These are phyloP conservation scores for Pedionomus torquatus DNA, from an alignment of 2,113 vertebrate species.

Conservation along the genomic window DNA sequence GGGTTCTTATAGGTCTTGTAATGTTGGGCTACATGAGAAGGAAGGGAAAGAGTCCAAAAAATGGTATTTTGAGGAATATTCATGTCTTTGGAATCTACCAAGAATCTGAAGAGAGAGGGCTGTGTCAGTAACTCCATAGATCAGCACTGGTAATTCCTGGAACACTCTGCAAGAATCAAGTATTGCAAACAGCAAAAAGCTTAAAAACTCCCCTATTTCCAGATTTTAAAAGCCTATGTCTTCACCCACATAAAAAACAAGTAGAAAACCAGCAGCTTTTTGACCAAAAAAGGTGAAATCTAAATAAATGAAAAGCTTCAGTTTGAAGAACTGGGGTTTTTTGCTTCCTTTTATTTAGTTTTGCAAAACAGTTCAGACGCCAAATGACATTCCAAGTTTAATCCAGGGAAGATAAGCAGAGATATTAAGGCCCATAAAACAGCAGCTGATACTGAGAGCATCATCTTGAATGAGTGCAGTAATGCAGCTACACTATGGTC, in stretches of 20 bases:
- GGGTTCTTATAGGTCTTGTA: not conserved
- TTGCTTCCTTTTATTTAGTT: constrained; percentile 17
- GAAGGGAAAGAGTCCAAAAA: not conserved
- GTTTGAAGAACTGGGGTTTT: not conserved
- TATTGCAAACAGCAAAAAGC: not conserved
- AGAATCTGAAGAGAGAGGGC: not conserved
- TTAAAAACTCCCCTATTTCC: not conserved
- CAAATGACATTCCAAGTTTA: constrained; percentile 31
- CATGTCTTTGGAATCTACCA: not conserved
- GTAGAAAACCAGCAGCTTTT: not conserved
- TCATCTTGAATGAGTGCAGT: not conserved
- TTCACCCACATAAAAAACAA: not conserved
- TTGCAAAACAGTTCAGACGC: constrained; percentile 36
- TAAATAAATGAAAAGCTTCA: constrained; percentile 7
- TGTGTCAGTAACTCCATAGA: not conserved
- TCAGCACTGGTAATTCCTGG: not conserved
- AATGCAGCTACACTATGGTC: not conserved
- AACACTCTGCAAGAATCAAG: not conserved
- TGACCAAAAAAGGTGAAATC: constrained; percentile 27
- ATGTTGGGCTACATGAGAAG: not conserved
- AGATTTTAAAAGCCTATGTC: not conserved
- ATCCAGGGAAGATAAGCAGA: constrained; percentile 33
- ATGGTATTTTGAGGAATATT: not conserved
- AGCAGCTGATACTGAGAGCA: not conserved
- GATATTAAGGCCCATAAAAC: constrained; percentile 3